Conservation (phyloP, 2,113 vertebrate genomes). For the Thomomys bottae region DNA sequence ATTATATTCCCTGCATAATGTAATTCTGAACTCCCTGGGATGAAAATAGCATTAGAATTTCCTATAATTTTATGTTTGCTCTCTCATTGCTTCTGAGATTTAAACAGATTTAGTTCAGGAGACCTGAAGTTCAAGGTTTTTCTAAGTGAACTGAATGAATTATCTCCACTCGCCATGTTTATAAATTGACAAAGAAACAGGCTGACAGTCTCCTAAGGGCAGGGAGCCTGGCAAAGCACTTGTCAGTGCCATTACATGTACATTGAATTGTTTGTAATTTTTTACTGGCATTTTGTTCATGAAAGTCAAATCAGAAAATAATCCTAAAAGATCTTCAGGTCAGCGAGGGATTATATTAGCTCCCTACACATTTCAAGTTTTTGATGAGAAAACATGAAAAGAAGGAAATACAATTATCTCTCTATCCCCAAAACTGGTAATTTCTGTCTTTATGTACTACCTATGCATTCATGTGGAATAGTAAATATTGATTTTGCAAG, state of each 20-base stretch:
- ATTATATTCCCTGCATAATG: conserved; percentile 83
- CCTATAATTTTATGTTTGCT: conserved; percentile 80
- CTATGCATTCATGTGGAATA: conserved; percentile 23
- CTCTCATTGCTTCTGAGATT: conserved; percentile 81
- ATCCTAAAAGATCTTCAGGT: conserved; percentile 15
- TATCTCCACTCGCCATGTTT: conserved; percentile 64
- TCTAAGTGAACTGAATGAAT: conserved; percentile 74
- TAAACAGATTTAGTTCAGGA: conserved; percentile 80
- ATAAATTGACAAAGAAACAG: conserved; percentile 71
- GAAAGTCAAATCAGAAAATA: conserved; percentile 56
- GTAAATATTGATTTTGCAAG: conserved; percentile 52
- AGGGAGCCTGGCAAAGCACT: neutral
- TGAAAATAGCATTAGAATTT: conserved; percentile 82
- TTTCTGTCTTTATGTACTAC: neutral
- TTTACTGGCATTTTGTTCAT: conserved; percentile 52
- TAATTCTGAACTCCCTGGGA: conserved; percentile 81
- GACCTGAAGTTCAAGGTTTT: conserved; percentile 80
- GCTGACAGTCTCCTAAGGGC: conserved; percentile 51
- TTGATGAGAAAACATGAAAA: conserved; percentile 55
- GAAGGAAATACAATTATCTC: conserved; percentile 56
- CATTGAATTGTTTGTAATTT: conserved; percentile 45
- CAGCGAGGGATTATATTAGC: conserved; percentile 27
- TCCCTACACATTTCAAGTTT: conserved; percentile 56
- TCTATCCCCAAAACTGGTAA: neutral
- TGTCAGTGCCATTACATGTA: neutral